Evolutionary conservation across 2,888 invertebrate species (phyloP).

Genomic region (Lissonota sp.): DNA sequence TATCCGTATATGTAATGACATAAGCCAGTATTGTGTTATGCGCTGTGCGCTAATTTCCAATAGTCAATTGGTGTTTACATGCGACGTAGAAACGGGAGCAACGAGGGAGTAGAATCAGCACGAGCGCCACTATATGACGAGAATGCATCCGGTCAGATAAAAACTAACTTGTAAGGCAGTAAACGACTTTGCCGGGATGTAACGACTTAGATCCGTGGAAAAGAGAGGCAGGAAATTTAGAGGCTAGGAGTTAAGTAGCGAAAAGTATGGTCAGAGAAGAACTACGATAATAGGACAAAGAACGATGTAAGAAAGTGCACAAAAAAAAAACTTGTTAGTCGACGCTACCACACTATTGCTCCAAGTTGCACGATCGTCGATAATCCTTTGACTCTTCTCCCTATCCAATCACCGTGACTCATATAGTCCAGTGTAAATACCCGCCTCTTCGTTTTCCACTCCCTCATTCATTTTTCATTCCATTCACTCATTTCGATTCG

Average conservation of each 20-base stretch:
- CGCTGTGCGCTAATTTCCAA: conserved; percentile 40
- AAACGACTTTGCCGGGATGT: conserved; percentile 70
- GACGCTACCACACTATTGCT: conserved; percentile 35
- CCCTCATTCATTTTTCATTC: background rate
- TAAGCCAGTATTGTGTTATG: conserved; percentile 44
- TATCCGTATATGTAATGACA: conserved; percentile 40
- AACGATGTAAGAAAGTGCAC: conserved; percentile 43
- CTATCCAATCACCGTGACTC: conserved; percentile 74
- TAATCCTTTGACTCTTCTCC: conserved; percentile 31
- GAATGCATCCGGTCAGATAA: conserved; percentile 60
- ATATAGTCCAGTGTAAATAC: conserved; percentile 77
- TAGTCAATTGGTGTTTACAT: conserved; percentile 39
- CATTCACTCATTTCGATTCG: background rate
- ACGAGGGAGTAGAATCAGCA: conserved; percentile 58
- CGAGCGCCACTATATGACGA: conserved; percentile 59
- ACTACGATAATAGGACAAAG: conserved; percentile 34
- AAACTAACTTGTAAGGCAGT: conserved; percentile 58
- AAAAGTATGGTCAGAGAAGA: conserved; percentile 36
- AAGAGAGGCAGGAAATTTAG: conserved; percentile 29
- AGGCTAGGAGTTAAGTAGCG: conserved; percentile 9
- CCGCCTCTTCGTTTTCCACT: conserved; percentile 47
- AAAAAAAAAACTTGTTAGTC: conserved; percentile 28
- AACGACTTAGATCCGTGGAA: conserved; percentile 65
- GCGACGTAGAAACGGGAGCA: conserved; percentile 9
- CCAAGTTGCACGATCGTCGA: conserved; percentile 53